Evolutionary conservation across 2,113 vertebrate species (phyloP), one percentile per base, ranked within the genome.

Genomic region (Thunnus thynnus): DNA sequence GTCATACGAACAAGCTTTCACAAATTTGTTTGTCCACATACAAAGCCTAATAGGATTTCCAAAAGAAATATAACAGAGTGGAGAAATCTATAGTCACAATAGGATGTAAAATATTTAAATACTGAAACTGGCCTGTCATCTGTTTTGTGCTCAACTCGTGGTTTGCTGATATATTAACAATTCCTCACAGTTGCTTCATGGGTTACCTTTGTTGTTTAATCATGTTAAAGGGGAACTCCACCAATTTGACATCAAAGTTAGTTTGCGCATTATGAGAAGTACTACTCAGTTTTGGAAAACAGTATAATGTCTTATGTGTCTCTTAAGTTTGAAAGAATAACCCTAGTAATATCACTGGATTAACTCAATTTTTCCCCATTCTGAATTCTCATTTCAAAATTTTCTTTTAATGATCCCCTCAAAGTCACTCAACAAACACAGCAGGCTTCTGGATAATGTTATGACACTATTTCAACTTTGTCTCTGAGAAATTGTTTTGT

Each of bases 1-100:
- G 32, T 81, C 63, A 60, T 63, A 63, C 5, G 73, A 13, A 75
- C 56, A 47, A 57, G 9, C 36, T 41, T 41, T 7, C 9, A 9
- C 7, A 8, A 41, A 9, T 41, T 8, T 41, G 7, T 9, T 5
- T 41, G 36, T 41, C 36, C 36, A 0, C 9, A 41, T 41, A 41
- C 36, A 41, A 30, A 25, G n/a, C 6, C 7, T 18, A 3, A 68
- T 3, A 25, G 3, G 20, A 16, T 32, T 41, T 0, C 0, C 1
- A 13, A 52, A 62, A 3, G 30, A 18, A 41, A 52, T 52, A 52
- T 6, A 18, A 25, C 36, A 64, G 55, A 51, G 20, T 13, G 30
- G 5, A 32, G 0, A 16, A 16, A 54, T 20, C 22, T 54, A 30
- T 3, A 66, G n/a, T 20, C 52, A 50, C 50, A 63, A 36, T 18